Conservation (phyloP, 2,797 vertebrate species). For the Alauda arvensis region DNA sequence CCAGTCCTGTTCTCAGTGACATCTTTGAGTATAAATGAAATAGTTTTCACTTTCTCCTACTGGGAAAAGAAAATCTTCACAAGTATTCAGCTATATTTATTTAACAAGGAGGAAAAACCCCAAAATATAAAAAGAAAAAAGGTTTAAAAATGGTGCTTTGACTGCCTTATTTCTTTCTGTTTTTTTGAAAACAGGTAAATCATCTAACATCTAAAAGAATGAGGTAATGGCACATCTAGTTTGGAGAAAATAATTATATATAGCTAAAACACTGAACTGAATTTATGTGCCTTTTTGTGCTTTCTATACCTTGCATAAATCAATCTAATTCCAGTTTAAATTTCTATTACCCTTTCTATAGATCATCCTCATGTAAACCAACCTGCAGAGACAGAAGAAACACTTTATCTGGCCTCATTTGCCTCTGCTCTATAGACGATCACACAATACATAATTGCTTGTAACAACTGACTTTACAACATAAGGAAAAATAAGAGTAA, state of each 20-base stretch:
- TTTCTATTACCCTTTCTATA: background rate
- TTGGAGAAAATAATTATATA: background rate
- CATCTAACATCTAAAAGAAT: background rate
- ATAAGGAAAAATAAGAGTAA: constrained; percentile 7
- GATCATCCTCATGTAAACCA: background rate
- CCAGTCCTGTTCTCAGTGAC: background rate
- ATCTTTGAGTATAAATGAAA: background rate
- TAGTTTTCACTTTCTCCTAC: background rate
- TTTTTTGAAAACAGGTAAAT: background rate
- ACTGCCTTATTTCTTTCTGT: background rate
- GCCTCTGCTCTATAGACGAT: background rate
- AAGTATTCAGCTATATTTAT: background rate
- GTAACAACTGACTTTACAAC: constrained; percentile 1
- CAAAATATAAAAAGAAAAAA: background rate
- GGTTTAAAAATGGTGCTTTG: background rate
- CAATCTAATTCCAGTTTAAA: background rate
- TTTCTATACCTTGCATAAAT: background rate
- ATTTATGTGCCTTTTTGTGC: background rate
- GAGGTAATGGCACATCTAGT: background rate
- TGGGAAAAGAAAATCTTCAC: background rate
- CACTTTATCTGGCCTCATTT: background rate
- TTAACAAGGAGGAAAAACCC: background rate
- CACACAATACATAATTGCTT: background rate
- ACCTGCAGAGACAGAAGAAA: background rate
- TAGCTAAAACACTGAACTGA: background rate